These are phyloP conservation scores for Anas bahamensis DNA, from an alignment of 2,797 vertebrate genomes.

Conservation along the genomic window DNA sequence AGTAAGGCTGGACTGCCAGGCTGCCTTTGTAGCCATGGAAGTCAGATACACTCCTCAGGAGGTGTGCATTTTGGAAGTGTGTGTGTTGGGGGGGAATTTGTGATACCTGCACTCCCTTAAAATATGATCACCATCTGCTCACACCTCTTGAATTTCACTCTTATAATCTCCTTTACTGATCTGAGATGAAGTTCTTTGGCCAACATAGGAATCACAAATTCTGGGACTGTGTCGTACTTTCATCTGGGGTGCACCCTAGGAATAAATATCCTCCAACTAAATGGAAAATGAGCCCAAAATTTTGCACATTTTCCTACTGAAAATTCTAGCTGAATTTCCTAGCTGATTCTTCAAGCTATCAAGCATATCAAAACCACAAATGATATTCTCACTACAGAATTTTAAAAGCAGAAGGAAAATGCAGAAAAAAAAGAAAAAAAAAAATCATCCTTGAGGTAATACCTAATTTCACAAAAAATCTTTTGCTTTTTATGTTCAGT, in stretches of 20 bases:
- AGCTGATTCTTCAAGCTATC: background rate
- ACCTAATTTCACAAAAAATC: background rate
- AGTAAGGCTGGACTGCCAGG: background rate
- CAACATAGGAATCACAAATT: background rate
- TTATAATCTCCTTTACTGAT: background rate
- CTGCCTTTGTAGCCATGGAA: background rate
- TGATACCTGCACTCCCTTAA: background rate
- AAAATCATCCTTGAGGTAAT: background rate
- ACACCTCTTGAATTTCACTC: background rate
- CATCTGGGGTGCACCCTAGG: background rate
- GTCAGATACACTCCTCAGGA: background rate
- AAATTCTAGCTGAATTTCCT: too few relatives aligned
- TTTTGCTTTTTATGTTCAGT: conserved; percentile 2
- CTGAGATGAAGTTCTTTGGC: background rate
- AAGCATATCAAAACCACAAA: background rate
- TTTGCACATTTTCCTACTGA: background rate
- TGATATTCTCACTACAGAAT: background rate
- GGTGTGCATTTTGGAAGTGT: background rate
- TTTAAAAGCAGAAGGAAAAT: conserved; percentile 1
- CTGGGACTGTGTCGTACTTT: background rate
- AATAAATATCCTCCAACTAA: background rate
- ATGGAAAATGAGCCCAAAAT: background rate
- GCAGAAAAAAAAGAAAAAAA: background rate
- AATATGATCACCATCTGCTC: background rate
- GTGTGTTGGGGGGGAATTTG: background rate